Evolutionary conservation across 2,797 vertebrate species (phyloP).

Genomic region (Sparidentex hasta): DNA sequence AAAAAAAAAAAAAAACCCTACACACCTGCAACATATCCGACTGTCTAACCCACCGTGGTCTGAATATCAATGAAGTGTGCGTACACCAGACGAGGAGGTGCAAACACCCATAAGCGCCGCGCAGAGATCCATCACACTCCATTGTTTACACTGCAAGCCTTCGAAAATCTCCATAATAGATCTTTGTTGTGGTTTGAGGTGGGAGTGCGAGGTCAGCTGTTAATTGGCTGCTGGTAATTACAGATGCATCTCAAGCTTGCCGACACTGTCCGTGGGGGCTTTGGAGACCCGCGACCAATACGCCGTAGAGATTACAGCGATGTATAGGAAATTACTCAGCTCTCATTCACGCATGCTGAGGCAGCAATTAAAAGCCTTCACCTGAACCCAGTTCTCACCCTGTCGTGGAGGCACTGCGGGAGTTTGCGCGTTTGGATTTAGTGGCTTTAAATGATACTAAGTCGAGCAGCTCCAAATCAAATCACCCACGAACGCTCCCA

Average conservation of each 20-base stretch:
- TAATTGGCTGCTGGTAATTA: slow-evolving; percentile 84
- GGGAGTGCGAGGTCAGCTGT: slow-evolving; percentile 79
- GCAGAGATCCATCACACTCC: slow-evolving; percentile 65
- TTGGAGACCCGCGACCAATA: slow-evolving; percentile 65
- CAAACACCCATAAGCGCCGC: slow-evolving; percentile 55
- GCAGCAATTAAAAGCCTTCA: slow-evolving; percentile 49
- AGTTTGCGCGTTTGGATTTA: slow-evolving; percentile 10
- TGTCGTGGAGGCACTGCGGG: slow-evolving; percentile 14
- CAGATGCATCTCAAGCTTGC: slow-evolving; percentile 79
- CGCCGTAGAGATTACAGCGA: slow-evolving; percentile 56
- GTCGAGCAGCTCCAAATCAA: slow-evolving; percentile 4
- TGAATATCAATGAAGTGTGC: slow-evolving; percentile 59
- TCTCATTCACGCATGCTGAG: slow-evolving; percentile 33
- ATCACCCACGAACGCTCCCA: slow-evolving; percentile 40
- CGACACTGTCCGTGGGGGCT: slow-evolving; percentile 74
- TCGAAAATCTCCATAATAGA: slow-evolving; percentile 79
- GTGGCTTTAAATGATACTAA: slow-evolving; percentile 12
- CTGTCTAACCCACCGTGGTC: slow-evolving; percentile 12
- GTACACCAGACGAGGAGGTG: slow-evolving; percentile 34
- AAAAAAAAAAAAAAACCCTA: slow-evolving; percentile 17
- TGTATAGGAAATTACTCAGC: slow-evolving; percentile 53
- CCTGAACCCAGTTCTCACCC: slow-evolving; percentile 33
- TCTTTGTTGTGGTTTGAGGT: slow-evolving; percentile 80
- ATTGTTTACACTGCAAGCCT: slow-evolving; percentile 74
- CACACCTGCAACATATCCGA: slow-evolving; percentile 38